Base-by-base conservation (phyloP, 2,888 invertebrate genomes). In the Drosophila borealis region DNA sequence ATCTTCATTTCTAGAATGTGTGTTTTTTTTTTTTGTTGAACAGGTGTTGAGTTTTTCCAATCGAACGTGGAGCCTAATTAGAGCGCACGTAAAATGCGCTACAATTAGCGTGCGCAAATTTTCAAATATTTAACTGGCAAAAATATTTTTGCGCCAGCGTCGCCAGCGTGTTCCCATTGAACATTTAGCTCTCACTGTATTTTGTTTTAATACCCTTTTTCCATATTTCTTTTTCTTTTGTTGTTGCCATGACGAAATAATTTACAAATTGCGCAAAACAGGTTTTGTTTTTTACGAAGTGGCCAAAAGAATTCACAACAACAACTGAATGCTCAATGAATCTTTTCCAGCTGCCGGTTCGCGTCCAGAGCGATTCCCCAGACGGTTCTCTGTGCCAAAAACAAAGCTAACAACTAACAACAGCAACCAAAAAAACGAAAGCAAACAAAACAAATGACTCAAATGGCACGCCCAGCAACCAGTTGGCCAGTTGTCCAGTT, bases 261-360 rank as follows among this genome's bases (percentile, higher is more conserved):
- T 82, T 76, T 85, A 82, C 81, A 85, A 81, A 85, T 82, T 85
- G 80, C 70, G 68, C 65, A 69, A 77, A 81, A 81, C 81, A 36
- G 82, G 81, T 82, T 82, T 81, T 19, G 42, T 29, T 8, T 25
- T 62, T 19, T 14, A 19, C 51, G 56, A 44, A 36, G 33, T 41
- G 19, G 36, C 36, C 54, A 36, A 44, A 55, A 54, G 65, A 66
- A 68, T 68, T 68, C 51, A 29, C 66, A 67, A 59, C 46, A 51
- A 56, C 60, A 56, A 44, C 59, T 49, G 51, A 75, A 70, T 75
- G 75, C 74, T 70, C 75, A 75, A 74, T 74, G 74, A 74, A 74
- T 74, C 60, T 70, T 64, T 61, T 73, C 70, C 53, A 65, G 60
- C 56, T 63, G 73, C 66, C 37, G 54, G 51, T 37, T 45, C 37